Evolutionary conservation across 1,140 invertebrate species (phyloP), one percentile per base, ranked within the genome.

Genomic region (Cardiocondyla obscurior): DNA sequence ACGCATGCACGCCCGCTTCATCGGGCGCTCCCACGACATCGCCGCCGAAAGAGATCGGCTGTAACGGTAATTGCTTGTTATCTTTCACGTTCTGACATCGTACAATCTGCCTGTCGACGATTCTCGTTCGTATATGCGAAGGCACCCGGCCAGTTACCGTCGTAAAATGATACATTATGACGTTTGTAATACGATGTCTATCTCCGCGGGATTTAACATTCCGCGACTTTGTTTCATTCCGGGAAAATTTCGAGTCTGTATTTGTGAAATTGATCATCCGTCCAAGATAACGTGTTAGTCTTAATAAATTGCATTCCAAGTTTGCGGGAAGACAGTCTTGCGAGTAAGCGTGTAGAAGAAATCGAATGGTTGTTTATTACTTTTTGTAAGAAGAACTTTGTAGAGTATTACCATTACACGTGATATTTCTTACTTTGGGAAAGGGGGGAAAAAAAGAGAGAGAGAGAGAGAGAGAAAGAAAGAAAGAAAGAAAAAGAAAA

Each of bases 21-120:
- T 64, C 62, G n/a, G n/a, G n/a, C n/a, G 33, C 42, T 64, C 36
- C 30, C 33, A 39, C 28, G 22, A 53, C 36, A 39, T 39, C 39
- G 39, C 60, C 19, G 49, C 53, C 42, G 49, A 60, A 77, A 67
- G 60, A 53, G 74, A 67, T 77, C 74, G 46, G 46, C 16, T 3
- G 60, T 19, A 28, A 69, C 82, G 62, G 82, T 84, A 84, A 84
- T 84, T 84, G 82, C 82, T 84, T 77, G 82, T 84, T 84, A 84
- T 84, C 77, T 84, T 67, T 84, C 82, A 72, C 77, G 28, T 81
- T 69, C 62, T 81, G 74, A 79, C 74, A 42, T n/a, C 58, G 62
- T 28, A 65, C 67, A 72, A 84, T 81, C 72, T 79, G 70, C 70
- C 82, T n/a, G 65, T 46, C 28, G 51, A 36, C 76, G 51, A 62